Evolutionary conservation across 2,113 vertebrate species (phyloP).

Genomic region (Tylochromis polylepis): DNA sequence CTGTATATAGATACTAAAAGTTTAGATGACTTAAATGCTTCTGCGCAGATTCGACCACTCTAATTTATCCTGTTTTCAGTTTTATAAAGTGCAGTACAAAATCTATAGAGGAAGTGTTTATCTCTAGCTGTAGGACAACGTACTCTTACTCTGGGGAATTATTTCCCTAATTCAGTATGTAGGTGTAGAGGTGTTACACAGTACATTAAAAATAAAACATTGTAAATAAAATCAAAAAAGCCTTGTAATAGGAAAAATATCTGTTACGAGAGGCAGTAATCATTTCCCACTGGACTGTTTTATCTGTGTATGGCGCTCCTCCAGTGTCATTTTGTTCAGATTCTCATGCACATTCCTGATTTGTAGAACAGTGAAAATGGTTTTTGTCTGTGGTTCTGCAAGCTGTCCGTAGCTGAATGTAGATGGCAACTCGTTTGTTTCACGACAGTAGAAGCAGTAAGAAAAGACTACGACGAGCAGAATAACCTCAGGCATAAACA

Average conservation of each 20-base stretch:
- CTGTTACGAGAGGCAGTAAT: background rate
- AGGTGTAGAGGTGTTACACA: background rate
- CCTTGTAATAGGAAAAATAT: background rate
- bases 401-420: rapidly evolving
- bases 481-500: background rate
- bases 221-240: too few relatives aligned
- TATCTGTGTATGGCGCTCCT: too few relatives aligned
- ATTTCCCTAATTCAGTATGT: background rate
- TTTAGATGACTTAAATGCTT: background rate
- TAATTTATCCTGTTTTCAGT: background rate
- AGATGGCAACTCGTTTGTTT: background rate
- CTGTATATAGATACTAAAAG: background rate
- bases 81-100: background rate
- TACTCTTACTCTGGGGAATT: background rate
- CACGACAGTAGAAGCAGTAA: background rate
- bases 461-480: background rate
- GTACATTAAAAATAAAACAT: background rate
- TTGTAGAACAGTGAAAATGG: too few relatives aligned
- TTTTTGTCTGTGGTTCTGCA: background rate
- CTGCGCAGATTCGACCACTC: background rate
- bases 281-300: background rate
- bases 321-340: background rate
- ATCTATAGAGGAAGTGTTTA: background rate
- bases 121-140: background rate
- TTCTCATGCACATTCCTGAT: background rate